phyloP scores from a whole-genome alignment of 2,888 invertebrate genomes.

The Epinotia bilunana region DNA sequence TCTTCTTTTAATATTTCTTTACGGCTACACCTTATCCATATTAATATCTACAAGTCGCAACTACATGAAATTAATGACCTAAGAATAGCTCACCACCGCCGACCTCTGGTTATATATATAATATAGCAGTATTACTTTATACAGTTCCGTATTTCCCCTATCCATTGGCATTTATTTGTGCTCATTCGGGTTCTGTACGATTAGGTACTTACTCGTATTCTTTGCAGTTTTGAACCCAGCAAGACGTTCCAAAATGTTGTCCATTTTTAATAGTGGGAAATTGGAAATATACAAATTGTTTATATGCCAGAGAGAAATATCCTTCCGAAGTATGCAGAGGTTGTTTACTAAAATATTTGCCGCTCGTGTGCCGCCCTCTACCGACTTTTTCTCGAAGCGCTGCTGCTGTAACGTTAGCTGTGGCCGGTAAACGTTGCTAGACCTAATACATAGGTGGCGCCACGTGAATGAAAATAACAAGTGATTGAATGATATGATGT shows the following conservation, averaged over 20 bases:
- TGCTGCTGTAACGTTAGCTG: not conserved
- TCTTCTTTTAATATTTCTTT: too few species aligned
- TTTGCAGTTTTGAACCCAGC: not conserved
- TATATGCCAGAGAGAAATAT: not conserved
- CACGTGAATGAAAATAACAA: conserved; percentile 21
- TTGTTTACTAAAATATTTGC: conserved; percentile 26
- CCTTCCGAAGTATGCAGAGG: not conserved
- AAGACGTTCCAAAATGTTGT: not conserved
- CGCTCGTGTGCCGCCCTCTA: conserved; percentile 31
- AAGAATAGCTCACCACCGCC: too few species aligned
- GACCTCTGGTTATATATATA: too few species aligned
- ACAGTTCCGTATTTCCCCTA: too few species aligned
- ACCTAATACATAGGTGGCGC: conserved; percentile 32
- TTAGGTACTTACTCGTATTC: not conserved
- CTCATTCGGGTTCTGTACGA: too few species aligned
- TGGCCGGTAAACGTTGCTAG: not conserved
- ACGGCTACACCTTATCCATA: too few species aligned
- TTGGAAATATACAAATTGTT: not conserved
- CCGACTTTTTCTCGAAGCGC: not conserved
- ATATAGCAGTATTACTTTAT: too few species aligned
- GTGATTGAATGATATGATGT: not conserved
- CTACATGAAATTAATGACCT: too few species aligned
- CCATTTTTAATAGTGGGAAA: not conserved
- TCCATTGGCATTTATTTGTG: too few species aligned
- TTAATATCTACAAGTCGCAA: too few species aligned